Evolutionary conservation across 2,888 invertebrate species (phyloP), one percentile per base, ranked within the genome.

Genomic region (Kryphioiulus occultus): DNA sequence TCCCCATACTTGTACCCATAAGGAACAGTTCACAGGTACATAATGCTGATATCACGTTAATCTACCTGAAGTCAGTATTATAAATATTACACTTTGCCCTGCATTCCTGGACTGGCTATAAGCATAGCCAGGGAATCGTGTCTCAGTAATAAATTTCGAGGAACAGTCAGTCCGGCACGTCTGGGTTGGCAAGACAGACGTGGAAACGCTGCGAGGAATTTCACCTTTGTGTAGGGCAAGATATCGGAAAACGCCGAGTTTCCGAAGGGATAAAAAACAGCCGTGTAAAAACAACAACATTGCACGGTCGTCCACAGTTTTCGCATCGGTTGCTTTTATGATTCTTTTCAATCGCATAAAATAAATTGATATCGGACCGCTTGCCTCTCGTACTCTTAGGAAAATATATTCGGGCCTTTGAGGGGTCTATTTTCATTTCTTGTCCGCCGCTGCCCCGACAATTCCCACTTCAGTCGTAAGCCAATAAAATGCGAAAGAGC

Each of bases 261-360:
- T 78, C 17, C 9, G 26, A 22, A 22, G 12, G 30, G 30, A 15
- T 0, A 78, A 30, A 30, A 53, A 78, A 30, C 15, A 30, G 30
- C 4, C 12, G 3, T 30, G 26, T 30, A 78, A 78, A 78, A 78
- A 78, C 78, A 78, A 78, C 30, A 30, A 78, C 78, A 78, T 30
- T 30, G 78, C 78, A 30, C 26, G 59, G 78, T 78, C 78, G 78
- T 78, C 44, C 85, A 85, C 85, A 42, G 85, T 85, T 85, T 85
- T 85, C 85, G 85, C 85, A 85, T 85, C 85, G 44, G 22, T 85
- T 85, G 44, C 42, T 44, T 85, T 85, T 85, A 85, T 85, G 85
- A 85, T 85, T 39, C 44, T 35, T 42, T 85, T 85, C 85, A 85
- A 85, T 85, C 85, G 85, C 39, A 85, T 85, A 85, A 85, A 85